These are phyloP conservation scores for Drosophila mimetica DNA, from an alignment of 2,888 invertebrate genomes.

Conservation along the genomic window DNA sequence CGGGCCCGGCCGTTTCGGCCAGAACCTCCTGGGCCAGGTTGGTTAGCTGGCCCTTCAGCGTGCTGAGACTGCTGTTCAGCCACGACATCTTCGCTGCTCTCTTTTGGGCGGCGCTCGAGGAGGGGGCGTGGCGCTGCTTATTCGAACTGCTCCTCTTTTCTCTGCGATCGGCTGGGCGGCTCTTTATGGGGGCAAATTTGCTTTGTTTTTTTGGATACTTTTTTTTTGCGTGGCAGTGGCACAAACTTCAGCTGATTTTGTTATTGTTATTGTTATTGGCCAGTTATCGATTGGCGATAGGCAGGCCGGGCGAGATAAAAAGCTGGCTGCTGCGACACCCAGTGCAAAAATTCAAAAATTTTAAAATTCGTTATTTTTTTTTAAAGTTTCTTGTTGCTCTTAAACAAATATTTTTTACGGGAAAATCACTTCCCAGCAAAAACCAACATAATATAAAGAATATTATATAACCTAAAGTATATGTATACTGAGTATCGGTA, in stretches of 20 bases:
- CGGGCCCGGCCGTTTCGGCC: constrained; percentile 88
- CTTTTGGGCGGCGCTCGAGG: background rate
- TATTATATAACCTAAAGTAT: too few relatives aligned
- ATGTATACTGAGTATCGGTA: too few relatives aligned
- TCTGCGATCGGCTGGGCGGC: background rate
- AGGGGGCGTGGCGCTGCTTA: constrained; percentile 2
- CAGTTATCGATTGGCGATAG: constrained; percentile 23
- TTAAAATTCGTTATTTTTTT: too few relatives aligned
- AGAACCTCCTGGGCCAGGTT: constrained; percentile 95
- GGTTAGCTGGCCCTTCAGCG: constrained; percentile 93
- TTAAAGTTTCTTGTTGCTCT: too few relatives aligned
- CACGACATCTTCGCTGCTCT: constrained; percentile 86
- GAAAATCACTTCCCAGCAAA: too few relatives aligned
- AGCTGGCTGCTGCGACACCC: background rate
- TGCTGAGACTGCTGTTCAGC: constrained; percentile 86
- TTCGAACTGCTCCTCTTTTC: background rate
- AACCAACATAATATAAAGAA: too few relatives aligned
- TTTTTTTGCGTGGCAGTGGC: constrained; percentile 79
- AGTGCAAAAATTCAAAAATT: constrained; percentile 11
- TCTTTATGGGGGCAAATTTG: constrained; percentile 2
- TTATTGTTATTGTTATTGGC: constrained; percentile 57
- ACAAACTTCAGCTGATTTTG: constrained; percentile 75
- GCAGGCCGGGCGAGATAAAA: background rate
- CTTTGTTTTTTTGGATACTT: constrained; percentile 52
- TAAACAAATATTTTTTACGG: too few relatives aligned